Base-by-base conservation (phyloP, 2,113 vertebrate species). In the Bostrychus sinensis region DNA sequence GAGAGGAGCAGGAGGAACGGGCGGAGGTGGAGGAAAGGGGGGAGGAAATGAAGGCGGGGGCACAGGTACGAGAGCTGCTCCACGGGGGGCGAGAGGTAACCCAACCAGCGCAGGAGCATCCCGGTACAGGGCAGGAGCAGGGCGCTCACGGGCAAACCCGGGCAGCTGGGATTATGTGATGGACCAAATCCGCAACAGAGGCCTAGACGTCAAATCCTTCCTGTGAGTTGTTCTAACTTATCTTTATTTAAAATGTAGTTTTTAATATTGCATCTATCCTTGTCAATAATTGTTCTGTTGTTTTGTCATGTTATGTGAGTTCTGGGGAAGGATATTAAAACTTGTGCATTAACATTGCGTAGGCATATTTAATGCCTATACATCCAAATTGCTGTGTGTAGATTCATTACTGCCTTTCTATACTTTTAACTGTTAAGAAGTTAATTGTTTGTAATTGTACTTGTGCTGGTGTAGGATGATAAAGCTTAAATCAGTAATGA, bases 141-240 rank as follows among this genome's bases (percentile, higher is more conserved):
- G 93, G 76, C 92, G 90, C 83, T 91, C 91, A 64, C 91, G 91
- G 59, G 93, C 90, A 83, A 95, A 92, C 78, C 94, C 97, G 0
- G 96, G 97, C 88, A 98, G 96, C 93, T 98, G 95, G 96, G 97
- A 99, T 91, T 94, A 97, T 87, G 92, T 98, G 94, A 96, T 97
- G 95, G 95, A 96, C 87, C 95, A 99, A 91, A 96, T 99, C 85
- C 93, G 93, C 87, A 97, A 94, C 88, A 94, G 95, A 12, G 97
- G 97, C 92, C 93, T 98, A 92, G 97, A 99, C 81, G 95, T 97
- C 92, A 98, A 96, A 89, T 98, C 97, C 84, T 99, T 99, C 88
- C 92, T 99, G 97, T 99, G 95, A 99, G 97, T 98, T 13, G 16
- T 20, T 60, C 25, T 28, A 45, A 38, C 28, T 26, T 58, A 28